Conservation (phyloP, 1,140 invertebrate genomes). For the Drosophila setifemur region DNA sequence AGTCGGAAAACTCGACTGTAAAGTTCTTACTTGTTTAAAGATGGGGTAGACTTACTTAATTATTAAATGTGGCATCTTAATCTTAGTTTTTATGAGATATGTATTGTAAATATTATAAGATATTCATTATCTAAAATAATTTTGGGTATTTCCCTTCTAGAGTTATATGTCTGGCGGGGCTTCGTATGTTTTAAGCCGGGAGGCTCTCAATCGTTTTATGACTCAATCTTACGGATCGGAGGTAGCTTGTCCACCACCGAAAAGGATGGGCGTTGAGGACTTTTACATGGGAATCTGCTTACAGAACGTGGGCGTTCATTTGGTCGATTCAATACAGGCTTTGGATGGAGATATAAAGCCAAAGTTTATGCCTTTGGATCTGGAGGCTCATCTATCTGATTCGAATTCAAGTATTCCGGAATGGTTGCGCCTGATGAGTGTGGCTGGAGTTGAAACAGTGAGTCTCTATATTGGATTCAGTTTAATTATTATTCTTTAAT, state of each 20-base stretch:
- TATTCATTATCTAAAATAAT: not conserved
- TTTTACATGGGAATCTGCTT: slow-evolving; percentile 97
- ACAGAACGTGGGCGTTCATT: slow-evolving; percentile 91
- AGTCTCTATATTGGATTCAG: not conserved
- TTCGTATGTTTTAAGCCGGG: slow-evolving; percentile 94
- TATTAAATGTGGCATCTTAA: not conserved
- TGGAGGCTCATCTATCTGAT: slow-evolving; percentile 84
- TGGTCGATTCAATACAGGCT: slow-evolving; percentile 44
- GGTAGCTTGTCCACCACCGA: slow-evolving; percentile 85
- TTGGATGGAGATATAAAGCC: slow-evolving; percentile 30
- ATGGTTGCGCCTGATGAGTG: slow-evolving; percentile 56
- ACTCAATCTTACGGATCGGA: slow-evolving; percentile 87
- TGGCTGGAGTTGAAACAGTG: slow-evolving; percentile 32
- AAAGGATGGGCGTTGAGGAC: slow-evolving; percentile 92
- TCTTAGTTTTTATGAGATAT: not conserved
- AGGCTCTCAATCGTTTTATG: slow-evolving; percentile 89
- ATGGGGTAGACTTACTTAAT: too few species aligned
- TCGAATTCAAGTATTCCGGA: slow-evolving; percentile 44
- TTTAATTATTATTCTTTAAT: not conserved
- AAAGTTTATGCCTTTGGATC: slow-evolving; percentile 78
- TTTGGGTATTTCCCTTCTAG: slow-evolving; percentile 72
- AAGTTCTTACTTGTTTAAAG: too few species aligned
- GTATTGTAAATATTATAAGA: not conserved
- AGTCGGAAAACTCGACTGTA: too few species aligned
- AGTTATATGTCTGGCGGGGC: slow-evolving; percentile 98